Percentiles rank a stretch among this genome's conserved stretches.
Conservation (phyloP, 2,113 vertebrate species). For the Polyodon spathula region DNA sequence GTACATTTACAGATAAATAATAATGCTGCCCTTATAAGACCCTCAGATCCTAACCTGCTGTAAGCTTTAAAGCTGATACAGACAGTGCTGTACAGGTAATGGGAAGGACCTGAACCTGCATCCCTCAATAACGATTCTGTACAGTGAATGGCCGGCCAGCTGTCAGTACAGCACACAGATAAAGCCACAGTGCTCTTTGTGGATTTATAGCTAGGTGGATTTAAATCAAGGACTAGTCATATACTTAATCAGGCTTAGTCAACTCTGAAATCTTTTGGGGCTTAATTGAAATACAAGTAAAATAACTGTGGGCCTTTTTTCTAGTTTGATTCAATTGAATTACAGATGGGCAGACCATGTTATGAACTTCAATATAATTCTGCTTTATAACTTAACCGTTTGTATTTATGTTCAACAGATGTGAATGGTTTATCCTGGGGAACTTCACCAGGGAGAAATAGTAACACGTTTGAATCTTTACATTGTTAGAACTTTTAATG, state of each 20-base stretch:
- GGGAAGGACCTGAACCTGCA: slow-evolving; percentile 19
- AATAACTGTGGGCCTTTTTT: neutral
- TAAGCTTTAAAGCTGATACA: slow-evolving; percentile 30
- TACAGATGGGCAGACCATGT: neutral
- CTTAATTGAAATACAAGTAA: neutral
- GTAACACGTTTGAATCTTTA: no score
- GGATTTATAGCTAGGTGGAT: slow-evolving; percentile 9
- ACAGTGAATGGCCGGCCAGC: slow-evolving; percentile 17
- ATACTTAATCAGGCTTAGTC: neutral
- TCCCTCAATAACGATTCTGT: slow-evolving; percentile 21
- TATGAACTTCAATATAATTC: neutral
- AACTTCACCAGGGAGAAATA: no score
- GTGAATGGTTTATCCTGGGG: no score
- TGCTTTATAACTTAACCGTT: no score
- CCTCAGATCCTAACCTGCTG: slow-evolving; percentile 19
- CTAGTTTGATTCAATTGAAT: neutral
- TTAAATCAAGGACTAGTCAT: slow-evolving; percentile 7
- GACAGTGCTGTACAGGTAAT: slow-evolving; percentile 8
- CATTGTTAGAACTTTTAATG: no score
- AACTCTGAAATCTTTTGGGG: neutral
- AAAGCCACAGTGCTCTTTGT: slow-evolving; percentile 7
- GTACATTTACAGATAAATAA: slow-evolving; percentile 30
- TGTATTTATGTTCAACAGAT: no score
- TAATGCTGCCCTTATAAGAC: slow-evolving; percentile 18
- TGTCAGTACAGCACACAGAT: slow-evolving; percentile 12